phyloP scores from a whole-genome alignment of 2,888 invertebrate species.

The Coleophora flavipennella region DNA sequence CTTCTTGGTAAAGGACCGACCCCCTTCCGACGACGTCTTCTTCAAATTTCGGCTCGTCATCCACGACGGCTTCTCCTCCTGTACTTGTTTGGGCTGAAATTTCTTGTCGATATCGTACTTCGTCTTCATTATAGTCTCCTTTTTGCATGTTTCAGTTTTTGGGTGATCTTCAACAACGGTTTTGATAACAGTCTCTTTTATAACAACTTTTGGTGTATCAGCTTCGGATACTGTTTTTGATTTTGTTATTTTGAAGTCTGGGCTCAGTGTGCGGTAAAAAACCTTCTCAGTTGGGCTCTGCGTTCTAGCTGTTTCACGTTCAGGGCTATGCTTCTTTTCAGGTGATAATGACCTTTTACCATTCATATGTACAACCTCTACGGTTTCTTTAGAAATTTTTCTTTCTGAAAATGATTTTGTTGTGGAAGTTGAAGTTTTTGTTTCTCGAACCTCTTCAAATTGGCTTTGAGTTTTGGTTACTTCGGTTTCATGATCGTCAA shows the following conservation, averaged over 20 bases:
- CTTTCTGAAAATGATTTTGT: conserved; percentile 35
- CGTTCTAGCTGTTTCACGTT: conserved; percentile 12
- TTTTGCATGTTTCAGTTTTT: conserved; percentile 33
- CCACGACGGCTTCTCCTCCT: conserved; percentile 76
- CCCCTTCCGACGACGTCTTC: conserved; percentile 56
- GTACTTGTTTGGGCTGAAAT: conserved; percentile 37
- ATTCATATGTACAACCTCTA: conserved; percentile 39
- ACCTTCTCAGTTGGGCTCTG: conserved; percentile 25
- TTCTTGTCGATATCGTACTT: conserved; percentile 44
- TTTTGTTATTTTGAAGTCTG: conserved; percentile 29
- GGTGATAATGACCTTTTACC: conserved; percentile 50
- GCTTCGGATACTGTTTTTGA: conserved; percentile 24
- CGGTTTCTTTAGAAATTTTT: conserved; percentile 42
- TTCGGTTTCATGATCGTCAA: conserved; percentile 25
- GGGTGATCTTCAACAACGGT: conserved; percentile 20
- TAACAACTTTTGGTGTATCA: conserved; percentile 18
- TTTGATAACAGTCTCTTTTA: conserved; percentile 6
- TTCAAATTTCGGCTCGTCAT: conserved; percentile 73
- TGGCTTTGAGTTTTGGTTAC: conserved; percentile 9
- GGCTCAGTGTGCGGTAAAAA: conserved; percentile 42
- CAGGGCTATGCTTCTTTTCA: conserved; percentile 31
- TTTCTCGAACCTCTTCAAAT: conserved; percentile 23
- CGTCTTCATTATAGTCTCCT: conserved; percentile 46
- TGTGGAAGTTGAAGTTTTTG: conserved; percentile 27
- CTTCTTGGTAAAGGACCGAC: conserved; percentile 45